Percentiles rank a stretch among this genome's conserved stretches.
These are phyloP conservation scores for Lasioglossum malachurum DNA, from an alignment of 2,888 invertebrate species.

Conservation along the genomic window DNA sequence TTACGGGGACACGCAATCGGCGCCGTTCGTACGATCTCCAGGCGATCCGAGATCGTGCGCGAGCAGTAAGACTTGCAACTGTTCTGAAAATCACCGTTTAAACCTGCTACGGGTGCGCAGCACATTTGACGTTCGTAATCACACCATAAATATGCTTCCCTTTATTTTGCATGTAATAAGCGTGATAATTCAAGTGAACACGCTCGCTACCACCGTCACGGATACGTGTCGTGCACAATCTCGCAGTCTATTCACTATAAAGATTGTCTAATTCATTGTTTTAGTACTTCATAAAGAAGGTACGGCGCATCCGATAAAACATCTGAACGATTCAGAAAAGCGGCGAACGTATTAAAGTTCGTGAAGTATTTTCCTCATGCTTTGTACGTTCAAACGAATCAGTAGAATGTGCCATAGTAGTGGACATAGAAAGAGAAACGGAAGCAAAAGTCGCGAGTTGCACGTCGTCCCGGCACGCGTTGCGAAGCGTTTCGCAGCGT, in stretches of 20 bases:
- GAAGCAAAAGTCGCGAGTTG: not conserved
- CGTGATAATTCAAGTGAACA: not conserved
- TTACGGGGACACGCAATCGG: conserved; percentile 18
- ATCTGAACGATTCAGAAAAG: not conserved
- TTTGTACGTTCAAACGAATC: not conserved
- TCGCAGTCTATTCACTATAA: not conserved
- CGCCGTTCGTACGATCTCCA: not conserved
- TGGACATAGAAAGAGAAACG: not conserved
- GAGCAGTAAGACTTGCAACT: conserved; percentile 5
- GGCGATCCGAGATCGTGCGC: not conserved
- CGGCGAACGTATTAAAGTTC: not conserved
- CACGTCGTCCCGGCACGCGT: not conserved
- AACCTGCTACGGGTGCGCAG: not conserved
- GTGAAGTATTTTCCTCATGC: not conserved
- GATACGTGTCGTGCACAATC: not conserved
- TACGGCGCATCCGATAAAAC: not conserved
- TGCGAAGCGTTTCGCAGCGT: not conserved
- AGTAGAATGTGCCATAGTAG: not conserved
- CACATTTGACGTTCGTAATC: not conserved
- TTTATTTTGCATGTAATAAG: not conserved
- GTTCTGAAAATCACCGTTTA: not conserved
- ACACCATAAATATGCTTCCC: not conserved
- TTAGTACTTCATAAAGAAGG: not conserved
- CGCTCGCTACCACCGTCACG: not conserved
- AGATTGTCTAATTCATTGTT: not conserved